Base-by-base conservation (phyloP, 2,888 invertebrate genomes). In the Dinocampus coccinellae region DNA sequence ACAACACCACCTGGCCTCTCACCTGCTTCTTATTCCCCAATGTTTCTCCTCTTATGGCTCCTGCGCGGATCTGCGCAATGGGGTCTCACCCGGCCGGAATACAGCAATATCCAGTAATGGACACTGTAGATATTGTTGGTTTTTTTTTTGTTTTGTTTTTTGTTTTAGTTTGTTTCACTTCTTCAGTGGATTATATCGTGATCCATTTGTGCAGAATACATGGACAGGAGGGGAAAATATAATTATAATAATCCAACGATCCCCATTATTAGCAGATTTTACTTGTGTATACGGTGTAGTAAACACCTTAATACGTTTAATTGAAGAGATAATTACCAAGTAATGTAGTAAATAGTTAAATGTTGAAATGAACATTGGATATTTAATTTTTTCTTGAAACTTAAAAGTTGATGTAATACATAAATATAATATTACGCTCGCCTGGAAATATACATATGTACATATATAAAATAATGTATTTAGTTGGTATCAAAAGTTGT, bases 61-160 rank as follows among this genome's bases (percentile, higher is more conserved):
- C 66, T 64, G 73, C 22, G 62, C 22, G 62, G 73, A 75, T 73
- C 72, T 65, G 62, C 52, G 61, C 70, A 69, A 62, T 61, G 53
- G 39, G 33, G 57, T 66, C 58, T 70, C 76, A 76, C 76, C 81
- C 81, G 78, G 80, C 80, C 78, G 79, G 77, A 80, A 80, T 78
- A 36, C 47, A 16, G 7, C 20, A 3, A 7, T 47, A 47, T 6
- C 7, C 20, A 47, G 16, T 16, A 47, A 47, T 47, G 47, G 47
- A 47, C 47, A 47, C 47, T 47, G 47, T 47, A 1, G 16, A 47
- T 3, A 47, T 16, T 47, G 7, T n/a, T n/a, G n/a, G n/a, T n/a
- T n/a, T n/a, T n/a, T n/a, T n/a, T n/a, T n/a, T n/a, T n/a, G n/a
- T n/a, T n/a, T n/a, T n/a, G n/a, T n/a, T n/a, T 69, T 66, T 72